Evolutionary conservation across 2,888 invertebrate genomes (phyloP).

Genomic region (Cerastoderma edule): DNA sequence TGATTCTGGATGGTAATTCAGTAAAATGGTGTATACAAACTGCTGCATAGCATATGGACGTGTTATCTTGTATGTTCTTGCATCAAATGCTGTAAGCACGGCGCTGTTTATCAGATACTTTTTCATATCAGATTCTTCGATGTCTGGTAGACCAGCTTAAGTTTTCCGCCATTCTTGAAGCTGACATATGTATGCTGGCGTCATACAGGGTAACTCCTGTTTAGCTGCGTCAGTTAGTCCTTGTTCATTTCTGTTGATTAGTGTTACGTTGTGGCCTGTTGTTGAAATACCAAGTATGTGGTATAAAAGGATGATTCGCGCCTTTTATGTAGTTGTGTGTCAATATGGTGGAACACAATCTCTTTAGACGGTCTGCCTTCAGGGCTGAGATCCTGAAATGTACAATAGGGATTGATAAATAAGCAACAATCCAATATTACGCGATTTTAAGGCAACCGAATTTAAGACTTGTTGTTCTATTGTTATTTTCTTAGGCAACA

Average conservation of each 20-base stretch:
- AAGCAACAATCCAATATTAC: no score
- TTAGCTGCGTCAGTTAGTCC: no score
- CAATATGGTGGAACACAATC: neutral
- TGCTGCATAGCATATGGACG: neutral
- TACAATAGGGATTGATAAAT: no score
- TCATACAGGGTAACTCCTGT: no score
- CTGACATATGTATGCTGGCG: no score
- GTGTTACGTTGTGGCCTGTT: neutral
- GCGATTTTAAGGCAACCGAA: no score
- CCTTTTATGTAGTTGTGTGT: neutral
- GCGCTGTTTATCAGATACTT: neutral
- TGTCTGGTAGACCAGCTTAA: no score
- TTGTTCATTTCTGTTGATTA: neutral
- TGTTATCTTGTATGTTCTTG: neutral
- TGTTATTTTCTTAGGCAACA: no score
- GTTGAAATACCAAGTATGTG: constrained; percentile 1
- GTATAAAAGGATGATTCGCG: neutral
- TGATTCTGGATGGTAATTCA: neutral
- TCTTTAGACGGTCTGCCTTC: neutral
- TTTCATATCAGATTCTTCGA: no score
- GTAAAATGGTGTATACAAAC: neutral
- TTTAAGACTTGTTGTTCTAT: no score
- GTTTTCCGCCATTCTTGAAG: no score
- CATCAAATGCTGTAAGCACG: neutral
- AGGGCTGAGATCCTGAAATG: no score